These are phyloP conservation scores for Ophioninae sp. DNA, from an alignment of 2,888 invertebrate species.

Conservation along the genomic window DNA sequence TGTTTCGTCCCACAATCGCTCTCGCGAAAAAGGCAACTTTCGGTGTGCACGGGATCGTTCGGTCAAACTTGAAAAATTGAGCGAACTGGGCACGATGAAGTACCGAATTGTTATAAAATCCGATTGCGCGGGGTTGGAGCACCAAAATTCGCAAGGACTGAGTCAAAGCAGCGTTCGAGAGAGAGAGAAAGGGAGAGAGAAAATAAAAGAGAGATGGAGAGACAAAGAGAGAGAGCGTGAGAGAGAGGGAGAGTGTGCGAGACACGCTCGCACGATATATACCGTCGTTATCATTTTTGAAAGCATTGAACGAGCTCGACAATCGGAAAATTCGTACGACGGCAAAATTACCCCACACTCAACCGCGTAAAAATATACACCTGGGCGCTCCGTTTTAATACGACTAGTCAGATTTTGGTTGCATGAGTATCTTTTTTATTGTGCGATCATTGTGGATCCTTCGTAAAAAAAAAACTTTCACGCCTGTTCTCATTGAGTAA, in stretches of 20 bases:
- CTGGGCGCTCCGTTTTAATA: not conserved
- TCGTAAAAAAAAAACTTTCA: constrained; percentile 1
- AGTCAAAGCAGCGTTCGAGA: not conserved
- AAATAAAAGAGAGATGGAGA: not conserved
- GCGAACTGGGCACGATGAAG: constrained; percentile 11
- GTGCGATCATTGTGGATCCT: not conserved
- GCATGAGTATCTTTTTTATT: not conserved
- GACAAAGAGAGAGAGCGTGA: not conserved
- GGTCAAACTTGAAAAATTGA: not conserved
- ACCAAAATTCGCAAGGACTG: not conserved
- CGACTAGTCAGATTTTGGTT: not conserved
- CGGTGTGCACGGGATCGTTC: not conserved
- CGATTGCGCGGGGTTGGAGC: not conserved
- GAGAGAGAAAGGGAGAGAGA: not conserved
- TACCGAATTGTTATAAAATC: constrained; percentile 6
- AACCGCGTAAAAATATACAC: not conserved
- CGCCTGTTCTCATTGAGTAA: not conserved
- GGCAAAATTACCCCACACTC: constrained; percentile 47
- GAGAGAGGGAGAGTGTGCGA: not conserved
- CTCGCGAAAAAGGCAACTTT: constrained; percentile 6
- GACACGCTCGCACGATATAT: not conserved
- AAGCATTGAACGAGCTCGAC: constrained; percentile 51
- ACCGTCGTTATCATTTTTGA: constrained; percentile 44
- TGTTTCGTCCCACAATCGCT: constrained; percentile 1
- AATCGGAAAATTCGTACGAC: constrained; percentile 50